A percentile compares a stretch with the other conserved stretches of the same genome.
These are phyloP conservation scores for Calvadosia cruxmelitensis DNA, from an alignment of 30 jellyfish, hydroid and myxozoan species.

Conservation along the genomic window DNA sequence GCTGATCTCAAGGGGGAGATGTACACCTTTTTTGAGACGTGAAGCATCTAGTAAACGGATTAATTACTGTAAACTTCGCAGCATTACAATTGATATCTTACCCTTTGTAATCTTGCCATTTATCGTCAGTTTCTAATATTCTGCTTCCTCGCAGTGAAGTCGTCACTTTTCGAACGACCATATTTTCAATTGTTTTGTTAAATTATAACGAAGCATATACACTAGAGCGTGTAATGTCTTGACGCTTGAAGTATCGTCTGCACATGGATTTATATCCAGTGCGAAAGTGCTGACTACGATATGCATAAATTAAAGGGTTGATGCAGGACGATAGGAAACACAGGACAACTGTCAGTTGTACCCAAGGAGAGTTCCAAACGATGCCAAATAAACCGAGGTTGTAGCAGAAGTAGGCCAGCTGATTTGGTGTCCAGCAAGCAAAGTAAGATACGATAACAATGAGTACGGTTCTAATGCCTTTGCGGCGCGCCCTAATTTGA, in stretches of 20 bases:
- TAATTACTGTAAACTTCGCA: too few species aligned
- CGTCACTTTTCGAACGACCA: too few species aligned
- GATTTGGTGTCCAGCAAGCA: slow-evolving; percentile 60
- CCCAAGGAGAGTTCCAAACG: slow-evolving; percentile 26
- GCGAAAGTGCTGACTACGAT: slow-evolving; percentile 41
- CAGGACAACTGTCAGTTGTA: slow-evolving; percentile 42
- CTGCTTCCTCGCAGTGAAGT: too few species aligned
- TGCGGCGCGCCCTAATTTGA: slow-evolving; percentile 20
- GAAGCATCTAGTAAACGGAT: too few species aligned
- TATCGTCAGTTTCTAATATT: too few species aligned
- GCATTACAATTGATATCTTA: too few species aligned
- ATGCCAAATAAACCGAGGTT: slow-evolving; percentile 31
- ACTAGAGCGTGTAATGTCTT: background rate
- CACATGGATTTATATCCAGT: slow-evolving; percentile 14
- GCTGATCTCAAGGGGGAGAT: background rate
- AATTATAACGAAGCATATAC: background rate
- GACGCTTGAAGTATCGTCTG: background rate
- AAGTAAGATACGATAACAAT: slow-evolving; percentile 44
- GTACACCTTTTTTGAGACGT: background rate
- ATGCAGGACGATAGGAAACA: slow-evolving; percentile 56
- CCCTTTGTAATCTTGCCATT: too few species aligned
- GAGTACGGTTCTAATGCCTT: slow-evolving; percentile 26
- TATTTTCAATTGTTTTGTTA: too few species aligned
- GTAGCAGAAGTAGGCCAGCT: slow-evolving; percentile 38
- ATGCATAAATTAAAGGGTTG: slow-evolving; percentile 41